phyloP scores from a whole-genome alignment of 2,113 vertebrate species.

The Lycocorax pyrrhopterus region DNA sequence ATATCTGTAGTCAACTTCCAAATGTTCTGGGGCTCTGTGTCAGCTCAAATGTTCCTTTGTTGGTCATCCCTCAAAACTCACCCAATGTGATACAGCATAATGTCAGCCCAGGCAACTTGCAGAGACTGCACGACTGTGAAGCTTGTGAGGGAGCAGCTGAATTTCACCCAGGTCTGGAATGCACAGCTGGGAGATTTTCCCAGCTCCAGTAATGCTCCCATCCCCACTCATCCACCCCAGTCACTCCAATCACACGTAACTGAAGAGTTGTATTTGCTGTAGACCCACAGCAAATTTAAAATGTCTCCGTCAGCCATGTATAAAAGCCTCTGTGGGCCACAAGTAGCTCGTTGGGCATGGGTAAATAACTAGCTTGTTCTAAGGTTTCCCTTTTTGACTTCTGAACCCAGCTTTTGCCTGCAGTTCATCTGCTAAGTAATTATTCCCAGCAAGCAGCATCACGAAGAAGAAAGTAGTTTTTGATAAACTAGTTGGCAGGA shows the following conservation, averaged over 20 bases:
- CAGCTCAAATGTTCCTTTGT: background rate
- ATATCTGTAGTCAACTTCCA: background rate
- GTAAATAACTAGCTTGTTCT: background rate
- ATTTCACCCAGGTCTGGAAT: background rate
- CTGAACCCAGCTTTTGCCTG: background rate
- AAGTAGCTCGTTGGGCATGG: background rate
- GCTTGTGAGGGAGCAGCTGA: slow-evolving; percentile 2
- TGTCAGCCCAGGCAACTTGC: background rate
- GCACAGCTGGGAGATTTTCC: background rate
- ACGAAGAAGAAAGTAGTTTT: background rate
- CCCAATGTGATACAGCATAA: background rate
- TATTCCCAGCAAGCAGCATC: background rate
- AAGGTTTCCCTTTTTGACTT: background rate
- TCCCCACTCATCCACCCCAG: background rate
- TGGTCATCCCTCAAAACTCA: background rate
- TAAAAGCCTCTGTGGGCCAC: background rate
- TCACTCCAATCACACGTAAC: background rate
- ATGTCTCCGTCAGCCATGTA: background rate
- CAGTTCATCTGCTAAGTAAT: background rate
- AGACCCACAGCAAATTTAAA: background rate
- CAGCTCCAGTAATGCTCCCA: background rate
- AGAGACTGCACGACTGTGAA: background rate
- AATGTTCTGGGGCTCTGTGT: background rate
- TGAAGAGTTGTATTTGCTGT: background rate
- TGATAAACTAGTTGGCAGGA: background rate